phyloP scores from a whole-genome alignment of 2,888 invertebrate species.

The Hemistola chrysoprasaria region DNA sequence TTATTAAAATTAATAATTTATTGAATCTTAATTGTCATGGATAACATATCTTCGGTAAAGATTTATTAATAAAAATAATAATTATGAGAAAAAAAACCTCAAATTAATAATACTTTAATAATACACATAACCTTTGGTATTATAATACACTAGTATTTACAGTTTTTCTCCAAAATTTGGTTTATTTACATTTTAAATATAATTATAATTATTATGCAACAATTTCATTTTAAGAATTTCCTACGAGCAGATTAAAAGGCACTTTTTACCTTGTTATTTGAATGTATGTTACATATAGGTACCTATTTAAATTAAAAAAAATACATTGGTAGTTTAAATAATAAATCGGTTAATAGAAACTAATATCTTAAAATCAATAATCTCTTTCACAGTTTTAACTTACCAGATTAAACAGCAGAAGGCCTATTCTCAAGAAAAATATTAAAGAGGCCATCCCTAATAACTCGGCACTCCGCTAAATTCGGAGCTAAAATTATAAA shows the following conservation, averaged over 20 bases:
- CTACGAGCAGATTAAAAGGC: neutral
- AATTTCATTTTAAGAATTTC: constrained; percentile 1
- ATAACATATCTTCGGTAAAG: constrained; percentile 26
- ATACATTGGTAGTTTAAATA: no score
- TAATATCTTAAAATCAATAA: no score
- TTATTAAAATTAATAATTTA: constrained; percentile 25
- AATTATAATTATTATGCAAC: constrained; percentile 10
- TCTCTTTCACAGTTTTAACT: no score
- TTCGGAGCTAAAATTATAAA: no score
- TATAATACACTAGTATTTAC: constrained; percentile 24
- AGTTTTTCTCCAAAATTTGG: constrained; percentile 19
- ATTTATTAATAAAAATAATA: constrained; percentile 25
- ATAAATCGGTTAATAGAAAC: no score
- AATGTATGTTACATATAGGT: no score
- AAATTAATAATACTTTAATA: constrained; percentile 40
- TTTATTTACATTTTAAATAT: constrained; percentile 24
- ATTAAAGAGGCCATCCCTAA: no score
- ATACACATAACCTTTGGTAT: constrained; percentile 55
- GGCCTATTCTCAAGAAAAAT: no score
- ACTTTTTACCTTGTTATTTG: neutral
- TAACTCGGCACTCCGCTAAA: no score
- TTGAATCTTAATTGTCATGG: constrained; percentile 28
- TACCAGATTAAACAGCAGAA: no score
- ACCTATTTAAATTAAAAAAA: no score
- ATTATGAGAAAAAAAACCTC: constrained; percentile 30